Evolutionary conservation across 2,797 vertebrate genomes (phyloP).

Genomic region (Thamnophis elegans): DNA sequence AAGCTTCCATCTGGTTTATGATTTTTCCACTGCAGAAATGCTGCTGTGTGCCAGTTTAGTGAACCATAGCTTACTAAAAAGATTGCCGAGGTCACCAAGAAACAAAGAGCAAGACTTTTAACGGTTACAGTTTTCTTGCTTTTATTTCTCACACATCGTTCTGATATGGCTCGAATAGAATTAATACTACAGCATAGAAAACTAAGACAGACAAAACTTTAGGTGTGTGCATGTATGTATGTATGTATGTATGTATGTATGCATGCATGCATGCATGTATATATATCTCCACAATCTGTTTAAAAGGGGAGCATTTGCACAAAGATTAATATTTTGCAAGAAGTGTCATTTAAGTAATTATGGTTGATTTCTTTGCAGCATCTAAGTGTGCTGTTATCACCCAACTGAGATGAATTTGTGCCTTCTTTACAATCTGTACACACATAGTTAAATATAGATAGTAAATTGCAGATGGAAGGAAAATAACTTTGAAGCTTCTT

Average conservation of each 20-base stretch:
- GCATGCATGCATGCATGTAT: neutral
- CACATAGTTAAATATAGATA: slow-evolving; percentile 57
- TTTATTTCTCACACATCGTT: slow-evolving; percentile 50
- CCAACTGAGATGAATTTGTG: slow-evolving; percentile 33
- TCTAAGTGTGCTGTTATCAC: slow-evolving; percentile 34
- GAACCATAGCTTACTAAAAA: slow-evolving; percentile 84
- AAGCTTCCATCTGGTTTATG: slow-evolving; percentile 84
- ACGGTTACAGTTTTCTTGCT: slow-evolving; percentile 58
- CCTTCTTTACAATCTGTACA: slow-evolving; percentile 43
- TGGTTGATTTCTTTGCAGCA: slow-evolving; percentile 43
- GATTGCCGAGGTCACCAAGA: slow-evolving; percentile 76
- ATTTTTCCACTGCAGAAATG: slow-evolving; percentile 81
- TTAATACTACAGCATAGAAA: slow-evolving; percentile 49
- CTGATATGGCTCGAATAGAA: slow-evolving; percentile 60
- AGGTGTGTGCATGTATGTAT: neutral
- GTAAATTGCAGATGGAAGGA: slow-evolving; percentile 37
- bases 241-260: neutral
- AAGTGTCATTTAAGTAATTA: slow-evolving; percentile 49
- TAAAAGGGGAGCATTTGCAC: slow-evolving; percentile 42
- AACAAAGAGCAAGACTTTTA: slow-evolving; percentile 59
- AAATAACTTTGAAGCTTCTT: neutral
- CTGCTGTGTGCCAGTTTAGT: slow-evolving; percentile 83
- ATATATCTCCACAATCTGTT: slow-evolving; percentile 41
- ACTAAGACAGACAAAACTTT: neutral
- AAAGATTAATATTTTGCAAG: slow-evolving; percentile 35